A percentile compares a stretch with the other conserved stretches of the same genome.
These are phyloP conservation scores for Actenoides lindsayi DNA, from an alignment of 2,113 vertebrate species.

Conservation along the genomic window DNA sequence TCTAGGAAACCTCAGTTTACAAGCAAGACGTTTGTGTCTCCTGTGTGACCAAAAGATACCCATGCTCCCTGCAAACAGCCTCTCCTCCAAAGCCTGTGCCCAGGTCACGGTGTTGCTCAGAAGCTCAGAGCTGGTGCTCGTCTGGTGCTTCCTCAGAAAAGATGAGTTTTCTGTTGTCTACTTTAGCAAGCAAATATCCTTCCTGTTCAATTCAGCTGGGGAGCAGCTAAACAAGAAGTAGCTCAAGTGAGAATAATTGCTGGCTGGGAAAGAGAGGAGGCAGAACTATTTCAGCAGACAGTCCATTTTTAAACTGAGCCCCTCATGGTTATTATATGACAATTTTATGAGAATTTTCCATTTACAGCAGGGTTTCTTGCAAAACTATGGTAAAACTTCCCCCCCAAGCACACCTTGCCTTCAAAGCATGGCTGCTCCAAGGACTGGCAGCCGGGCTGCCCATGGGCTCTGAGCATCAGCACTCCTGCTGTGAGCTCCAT, in stretches of 20 bases:
- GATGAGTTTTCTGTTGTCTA: neutral
- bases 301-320: neutral
- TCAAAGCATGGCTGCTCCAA: neutral
- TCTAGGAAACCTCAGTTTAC: neutral
- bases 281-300: neutral
- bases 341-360: neutral
- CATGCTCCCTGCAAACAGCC: fast-evolving
- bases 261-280: neutral
- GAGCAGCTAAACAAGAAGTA: neutral
- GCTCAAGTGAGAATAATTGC: slow-evolving; percentile 13
- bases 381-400: neutral
- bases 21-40: neutral
- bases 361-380: neutral
- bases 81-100: neutral
- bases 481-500: neutral
- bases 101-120: fast-evolving
- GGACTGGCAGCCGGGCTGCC: neutral
- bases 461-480: fast-evolving
- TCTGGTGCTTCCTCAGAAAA: neutral
- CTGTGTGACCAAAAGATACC: neutral
- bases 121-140: neutral
- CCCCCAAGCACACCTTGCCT: neutral
- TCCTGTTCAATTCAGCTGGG: neutral
- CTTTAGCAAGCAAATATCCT: neutral
- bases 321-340: neutral